Conservation (phyloP, 2,888 invertebrate genomes). For the Eupithecia exiguata region DNA sequence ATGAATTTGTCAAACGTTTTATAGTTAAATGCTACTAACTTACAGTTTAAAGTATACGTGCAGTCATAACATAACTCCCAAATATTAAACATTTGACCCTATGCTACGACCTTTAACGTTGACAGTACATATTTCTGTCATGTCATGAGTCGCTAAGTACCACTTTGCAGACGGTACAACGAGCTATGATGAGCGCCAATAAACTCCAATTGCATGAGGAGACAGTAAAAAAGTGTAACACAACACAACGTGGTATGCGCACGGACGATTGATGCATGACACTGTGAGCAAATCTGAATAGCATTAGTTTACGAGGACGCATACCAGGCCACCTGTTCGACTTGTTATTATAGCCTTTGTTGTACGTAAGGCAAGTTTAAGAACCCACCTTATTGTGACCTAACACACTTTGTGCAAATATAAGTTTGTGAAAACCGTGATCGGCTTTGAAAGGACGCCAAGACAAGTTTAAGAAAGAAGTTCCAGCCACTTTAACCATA, state of each 20-base stretch:
- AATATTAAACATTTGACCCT: conserved; percentile 30
- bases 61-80: neutral
- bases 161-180: conserved; percentile 31
- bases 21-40: neutral
- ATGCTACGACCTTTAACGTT: conserved; percentile 26
- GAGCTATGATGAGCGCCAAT: conserved; percentile 43
- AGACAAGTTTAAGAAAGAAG: neutral
- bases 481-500: neutral
- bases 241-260: conserved; percentile 37
- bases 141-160: conserved; percentile 24
- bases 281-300: conserved; percentile 43
- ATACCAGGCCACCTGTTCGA: conserved; percentile 34
- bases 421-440: neutral
- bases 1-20: neutral
- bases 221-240: conserved; percentile 40
- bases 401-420: neutral
- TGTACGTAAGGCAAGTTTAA: conserved; percentile 13
- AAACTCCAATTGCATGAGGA: conserved; percentile 42
- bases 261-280: conserved; percentile 41
- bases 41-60: neutral
- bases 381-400: neutral
- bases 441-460: neutral
- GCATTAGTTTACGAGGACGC: conserved; percentile 40
- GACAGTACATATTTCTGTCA: conserved; percentile 19
- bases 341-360: conserved; percentile 27